These are phyloP conservation scores for Trachelus iudaicus DNA, from an alignment of 2,888 invertebrate genomes.

Conservation along the genomic window DNA sequence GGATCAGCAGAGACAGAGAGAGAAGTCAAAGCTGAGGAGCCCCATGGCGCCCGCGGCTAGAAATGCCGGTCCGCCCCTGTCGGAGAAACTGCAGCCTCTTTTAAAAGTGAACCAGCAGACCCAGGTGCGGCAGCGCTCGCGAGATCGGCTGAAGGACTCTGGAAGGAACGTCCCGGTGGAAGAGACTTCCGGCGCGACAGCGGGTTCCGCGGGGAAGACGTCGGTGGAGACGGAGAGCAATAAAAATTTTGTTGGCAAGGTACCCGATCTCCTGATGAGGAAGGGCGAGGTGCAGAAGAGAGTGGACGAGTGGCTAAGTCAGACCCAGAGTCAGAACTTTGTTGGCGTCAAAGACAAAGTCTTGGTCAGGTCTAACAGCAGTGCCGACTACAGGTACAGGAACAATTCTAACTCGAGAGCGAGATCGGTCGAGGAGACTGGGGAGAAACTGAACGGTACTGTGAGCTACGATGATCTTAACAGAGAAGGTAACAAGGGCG, in stretches of 20 bases:
- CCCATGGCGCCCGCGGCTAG: constrained; percentile 1
- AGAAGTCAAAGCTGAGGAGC: constrained; percentile 9
- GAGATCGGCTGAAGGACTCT: constrained; percentile 34
- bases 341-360: constrained; percentile 27
- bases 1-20: constrained; percentile 40
- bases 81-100: constrained; percentile 30
- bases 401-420: constrained; percentile 44
- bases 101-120: constrained; percentile 52
- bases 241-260: constrained; percentile 25
- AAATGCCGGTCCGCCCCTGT: constrained; percentile 19
- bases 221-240: constrained; percentile 16
- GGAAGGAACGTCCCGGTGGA: constrained; percentile 18
- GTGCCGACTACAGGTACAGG: constrained; percentile 46
- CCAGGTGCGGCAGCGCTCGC: constrained; percentile 52
- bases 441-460: constrained; percentile 47
- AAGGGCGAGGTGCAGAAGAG: constrained; percentile 57
- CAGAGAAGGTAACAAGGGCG: constrained; percentile 32
- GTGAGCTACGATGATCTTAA: constrained; percentile 54
- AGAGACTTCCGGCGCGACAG: constrained; percentile 12
- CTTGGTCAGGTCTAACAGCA: constrained; percentile 51
- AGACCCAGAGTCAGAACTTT: constrained; percentile 50
- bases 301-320: constrained; percentile 57
- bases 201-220: constrained; percentile 11
- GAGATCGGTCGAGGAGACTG: constrained; percentile 43
- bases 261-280: constrained; percentile 45